Conservation (phyloP, 2,888 invertebrate genomes). For the Hecatera dysodea region DNA sequence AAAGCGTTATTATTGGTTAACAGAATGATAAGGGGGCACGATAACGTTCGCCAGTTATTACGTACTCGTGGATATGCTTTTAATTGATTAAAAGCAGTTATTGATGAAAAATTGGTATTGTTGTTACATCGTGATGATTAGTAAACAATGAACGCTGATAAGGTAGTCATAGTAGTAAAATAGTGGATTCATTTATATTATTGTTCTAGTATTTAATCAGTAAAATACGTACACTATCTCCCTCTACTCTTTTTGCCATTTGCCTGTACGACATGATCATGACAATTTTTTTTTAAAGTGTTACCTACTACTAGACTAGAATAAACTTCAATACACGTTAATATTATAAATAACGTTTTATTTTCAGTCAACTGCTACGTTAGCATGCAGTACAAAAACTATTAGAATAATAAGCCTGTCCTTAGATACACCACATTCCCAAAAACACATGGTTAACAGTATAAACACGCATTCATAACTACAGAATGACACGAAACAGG, state of each 20-base stretch:
- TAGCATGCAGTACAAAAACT: neutral
- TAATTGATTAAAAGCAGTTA: conserved; percentile 63
- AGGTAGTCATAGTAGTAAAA: neutral
- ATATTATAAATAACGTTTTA: neutral
- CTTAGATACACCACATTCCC: neutral
- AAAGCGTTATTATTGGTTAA: conserved; percentile 76
- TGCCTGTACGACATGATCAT: too few species aligned
- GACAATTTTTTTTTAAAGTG: too few species aligned
- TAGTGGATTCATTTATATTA: neutral
- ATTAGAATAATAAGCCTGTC: neutral
- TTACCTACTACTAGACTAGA: too few species aligned
- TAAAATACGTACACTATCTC: too few species aligned
- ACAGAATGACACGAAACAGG: conserved; percentile 53
- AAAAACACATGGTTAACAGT: conserved; percentile 13
- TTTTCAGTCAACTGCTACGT: neutral
- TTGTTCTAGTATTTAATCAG: neutral
- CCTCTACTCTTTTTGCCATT: too few species aligned
- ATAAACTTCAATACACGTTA: neutral
- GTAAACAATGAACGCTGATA: neutral
- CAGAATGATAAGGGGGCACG: conserved; percentile 73
- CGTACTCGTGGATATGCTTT: conserved; percentile 52
- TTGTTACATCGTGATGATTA: conserved; percentile 1
- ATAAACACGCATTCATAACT: conserved; percentile 28
- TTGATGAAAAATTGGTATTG: conserved; percentile 44
- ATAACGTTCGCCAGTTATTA: conserved; percentile 72